Base-by-base conservation (phyloP, 2,113 vertebrate genomes). In the Neogale vison region DNA sequence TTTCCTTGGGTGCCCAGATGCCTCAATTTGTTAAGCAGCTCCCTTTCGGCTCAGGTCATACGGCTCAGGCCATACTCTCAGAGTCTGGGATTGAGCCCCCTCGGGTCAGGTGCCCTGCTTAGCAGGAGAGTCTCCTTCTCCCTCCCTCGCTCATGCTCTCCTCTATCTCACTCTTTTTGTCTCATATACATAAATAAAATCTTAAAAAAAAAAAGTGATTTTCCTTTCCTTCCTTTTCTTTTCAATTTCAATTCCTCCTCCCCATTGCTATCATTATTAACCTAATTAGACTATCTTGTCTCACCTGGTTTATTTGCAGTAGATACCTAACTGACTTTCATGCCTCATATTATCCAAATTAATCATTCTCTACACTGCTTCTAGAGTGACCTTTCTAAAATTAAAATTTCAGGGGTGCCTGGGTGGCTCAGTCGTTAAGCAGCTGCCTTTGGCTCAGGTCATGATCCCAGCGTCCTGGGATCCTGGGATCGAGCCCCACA, bases 311-410 rank as follows among this genome's bases (percentile, higher is more conserved):
- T 92, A 18, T 26, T 80, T 81, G 29, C 1, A 24, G 26, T 90
- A 90, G 79, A 34, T 88, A 82, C 79, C 24, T 71, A 74, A 72
- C 55, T 67, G 52, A 61, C 34, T 85, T 96, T 77, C 36, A 45
- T 55, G 69, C 12, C 20, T 67, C 36, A 8, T 61, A 42, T 95
- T 77, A 72, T 39, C 47, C 20, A 94, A 14, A 65, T 95, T 55
- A 39, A 34, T 86, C 80, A 67, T 21, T 21, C 29, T 92, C 52
- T 4, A 57, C 5, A 69, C 24, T 74, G 26, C 39, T 93, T 91
- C 59, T 80, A 36, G 82, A 65, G 34, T 95, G 39, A 45, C 34
- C n/a, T 96, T 81, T 83, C 61, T 89, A 83, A 82, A 87, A 88
- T 67, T 67, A 34, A 34, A 67, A 52, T 67, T 93, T 83, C 72